Evolutionary conservation across 2,113 vertebrate genomes (phyloP).

Genomic region (Heteronetta atricapilla): DNA sequence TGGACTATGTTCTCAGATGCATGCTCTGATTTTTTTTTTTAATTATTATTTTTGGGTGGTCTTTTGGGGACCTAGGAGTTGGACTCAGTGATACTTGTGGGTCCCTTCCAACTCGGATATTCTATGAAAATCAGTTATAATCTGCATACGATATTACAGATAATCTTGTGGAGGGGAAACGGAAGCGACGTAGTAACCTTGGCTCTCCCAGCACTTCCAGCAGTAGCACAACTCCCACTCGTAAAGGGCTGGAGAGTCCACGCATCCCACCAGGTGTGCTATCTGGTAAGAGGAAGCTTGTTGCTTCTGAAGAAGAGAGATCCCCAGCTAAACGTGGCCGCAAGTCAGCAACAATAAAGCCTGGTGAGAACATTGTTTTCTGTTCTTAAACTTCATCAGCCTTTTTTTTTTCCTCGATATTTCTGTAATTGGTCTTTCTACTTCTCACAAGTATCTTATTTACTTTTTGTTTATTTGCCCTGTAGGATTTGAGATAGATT

Average conservation of each 20-base stretch:
- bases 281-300: constrained; percentile 89
- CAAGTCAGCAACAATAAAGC: constrained; percentile 76
- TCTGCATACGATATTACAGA: constrained; percentile 69
- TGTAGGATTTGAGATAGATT: not conserved
- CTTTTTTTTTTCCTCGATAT: not conserved
- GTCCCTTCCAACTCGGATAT: no score
- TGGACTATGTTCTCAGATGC: no score
- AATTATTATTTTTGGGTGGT: no score
- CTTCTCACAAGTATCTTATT: not conserved
- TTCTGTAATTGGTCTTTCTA: not conserved
- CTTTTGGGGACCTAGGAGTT: no score
- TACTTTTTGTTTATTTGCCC: not conserved
- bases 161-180: constrained; percentile 97
- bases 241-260: constrained; percentile 74
- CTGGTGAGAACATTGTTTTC: constrained; percentile 75
- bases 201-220: constrained; percentile 80
- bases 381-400: not conserved
- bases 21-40: no score
- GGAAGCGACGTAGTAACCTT: constrained; percentile 83
- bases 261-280: constrained; percentile 45
- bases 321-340: constrained; percentile 91
- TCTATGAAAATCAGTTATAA: no score
- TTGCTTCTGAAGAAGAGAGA: constrained; percentile 78
- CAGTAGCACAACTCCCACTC: constrained; percentile 76
- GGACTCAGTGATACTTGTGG: no score